Evolutionary conservation across 2,888 invertebrate species (phyloP).

Genomic region (Baccha elongata): DNA sequence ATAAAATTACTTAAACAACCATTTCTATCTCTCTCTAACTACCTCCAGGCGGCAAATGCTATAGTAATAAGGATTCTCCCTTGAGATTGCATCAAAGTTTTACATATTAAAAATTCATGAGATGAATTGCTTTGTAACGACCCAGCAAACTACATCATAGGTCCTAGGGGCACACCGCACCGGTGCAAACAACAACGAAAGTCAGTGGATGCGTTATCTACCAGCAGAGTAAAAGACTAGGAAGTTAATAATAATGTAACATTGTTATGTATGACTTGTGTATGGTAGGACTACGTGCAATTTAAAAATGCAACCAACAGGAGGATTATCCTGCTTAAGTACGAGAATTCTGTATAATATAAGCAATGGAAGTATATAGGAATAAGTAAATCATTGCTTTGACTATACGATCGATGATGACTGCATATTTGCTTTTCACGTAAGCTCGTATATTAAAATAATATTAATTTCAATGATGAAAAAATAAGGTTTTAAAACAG

Average conservation of each 20-base stretch:
- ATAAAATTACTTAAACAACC: constrained; percentile 42
- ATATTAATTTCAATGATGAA: too few species aligned
- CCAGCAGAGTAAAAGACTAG: background rate
- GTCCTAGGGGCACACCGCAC: constrained; percentile 8
- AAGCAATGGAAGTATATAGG: too few species aligned
- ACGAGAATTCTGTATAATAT: background rate
- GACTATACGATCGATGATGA: too few species aligned
- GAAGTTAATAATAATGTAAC: background rate
- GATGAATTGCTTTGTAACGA: constrained; percentile 54
- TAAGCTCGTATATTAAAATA: too few species aligned
- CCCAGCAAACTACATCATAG: constrained; percentile 12
- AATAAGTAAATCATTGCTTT: too few species aligned
- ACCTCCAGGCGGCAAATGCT: background rate
- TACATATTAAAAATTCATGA: constrained; percentile 56
- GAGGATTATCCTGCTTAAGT: background rate
- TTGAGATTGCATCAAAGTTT: constrained; percentile 33
- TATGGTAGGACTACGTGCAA: background rate
- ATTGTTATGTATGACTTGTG: background rate
- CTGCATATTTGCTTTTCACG: too few species aligned
- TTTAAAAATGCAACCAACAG: constrained; percentile 14
- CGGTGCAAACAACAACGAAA: background rate
- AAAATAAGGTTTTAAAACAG: too few species aligned
- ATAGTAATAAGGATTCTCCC: background rate
- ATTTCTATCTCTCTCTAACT: constrained; percentile 1
- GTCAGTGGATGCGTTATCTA: background rate